Evolutionary conservation across 1,140 invertebrate species (phyloP).

Genomic region (Xylocopa sonorina): DNA sequence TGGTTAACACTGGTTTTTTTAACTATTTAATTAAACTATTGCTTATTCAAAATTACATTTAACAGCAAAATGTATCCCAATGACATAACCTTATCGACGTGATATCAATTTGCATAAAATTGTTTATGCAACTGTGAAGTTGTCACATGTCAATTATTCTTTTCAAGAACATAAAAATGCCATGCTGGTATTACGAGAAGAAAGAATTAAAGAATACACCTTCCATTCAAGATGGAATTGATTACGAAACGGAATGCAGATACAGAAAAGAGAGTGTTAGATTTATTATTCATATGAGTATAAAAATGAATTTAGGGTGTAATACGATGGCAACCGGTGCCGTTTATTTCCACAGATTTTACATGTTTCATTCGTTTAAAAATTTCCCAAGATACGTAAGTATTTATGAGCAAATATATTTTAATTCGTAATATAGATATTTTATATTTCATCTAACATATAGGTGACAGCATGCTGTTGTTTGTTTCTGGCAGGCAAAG

Average conservation of each 20-base stretch:
- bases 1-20: no score
- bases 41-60: no score
- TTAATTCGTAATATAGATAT: not conserved
- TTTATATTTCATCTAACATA: conserved; percentile 37
- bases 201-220: conserved; percentile 94
- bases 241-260: conserved; percentile 91
- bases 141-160: no score
- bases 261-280: conserved; percentile 91
- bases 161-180: conserved; percentile 84
- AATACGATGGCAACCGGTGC: conserved; percentile 99
- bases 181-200: conserved; percentile 98
- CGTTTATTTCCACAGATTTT: conserved; percentile 99
- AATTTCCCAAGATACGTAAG: conserved; percentile 96
- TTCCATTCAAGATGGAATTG: conserved; percentile 92
- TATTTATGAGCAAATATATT: conserved; percentile 57
- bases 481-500: conserved; percentile 98
- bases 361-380: conserved; percentile 99
- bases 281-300: conserved; percentile 96
- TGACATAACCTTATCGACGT: no score
- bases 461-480: conserved; percentile 98
- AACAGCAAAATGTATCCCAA: no score
- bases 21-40: no score
- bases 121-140: no score
- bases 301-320: conserved; percentile 96
- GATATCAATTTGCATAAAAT: no score